phyloP scores from a whole-genome alignment of 1,140 invertebrate species.

The Protaetia brevitarsis region DNA sequence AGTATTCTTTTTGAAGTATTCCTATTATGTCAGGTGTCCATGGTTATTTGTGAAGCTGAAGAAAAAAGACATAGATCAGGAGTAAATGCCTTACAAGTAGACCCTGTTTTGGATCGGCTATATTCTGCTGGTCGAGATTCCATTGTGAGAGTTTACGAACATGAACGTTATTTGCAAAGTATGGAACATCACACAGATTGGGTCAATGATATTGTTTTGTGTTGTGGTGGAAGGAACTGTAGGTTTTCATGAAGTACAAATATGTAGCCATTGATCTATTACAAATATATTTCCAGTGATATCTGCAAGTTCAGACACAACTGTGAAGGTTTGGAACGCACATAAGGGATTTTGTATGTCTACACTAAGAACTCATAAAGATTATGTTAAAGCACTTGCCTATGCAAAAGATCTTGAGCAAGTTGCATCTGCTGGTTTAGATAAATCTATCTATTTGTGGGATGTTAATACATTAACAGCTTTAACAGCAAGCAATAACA shows the following conservation, averaged over 20 bases:
- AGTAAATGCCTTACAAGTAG: constrained; percentile 93
- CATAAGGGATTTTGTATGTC: constrained; percentile 99
- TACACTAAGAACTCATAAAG: constrained; percentile 94
- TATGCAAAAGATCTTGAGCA: constrained; percentile 98
- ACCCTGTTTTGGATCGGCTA: constrained; percentile 79
- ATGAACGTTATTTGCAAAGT: constrained; percentile 88
- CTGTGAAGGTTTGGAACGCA: constrained; percentile 99
- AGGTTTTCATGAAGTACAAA: constrained; percentile 41
- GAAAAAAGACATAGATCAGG: constrained; percentile 93
- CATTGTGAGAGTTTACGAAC: constrained; percentile 96
- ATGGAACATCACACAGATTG: constrained; percentile 99
- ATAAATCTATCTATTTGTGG: constrained; percentile 97
- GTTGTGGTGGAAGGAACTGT: constrained; percentile 94
- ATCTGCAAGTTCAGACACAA: constrained; percentile 98
- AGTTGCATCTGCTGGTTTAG: constrained; percentile 95
- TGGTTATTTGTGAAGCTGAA: constrained; percentile 95
- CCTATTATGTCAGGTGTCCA: constrained; percentile 74
- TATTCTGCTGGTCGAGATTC: constrained; percentile 98
- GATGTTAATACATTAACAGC: constrained; percentile 98
- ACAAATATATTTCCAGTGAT: constrained; percentile 70
- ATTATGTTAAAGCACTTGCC: constrained; percentile 97
- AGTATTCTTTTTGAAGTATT: constrained; percentile 40
- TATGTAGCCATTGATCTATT: constrained; percentile 13
- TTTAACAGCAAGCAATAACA: constrained; percentile 96
- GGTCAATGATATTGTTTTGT: constrained; percentile 99